Evolutionary conservation across 2,888 invertebrate species (phyloP), one percentile per base, ranked within the genome.

Genomic region (Stenoptilia bipunctidactyla): DNA sequence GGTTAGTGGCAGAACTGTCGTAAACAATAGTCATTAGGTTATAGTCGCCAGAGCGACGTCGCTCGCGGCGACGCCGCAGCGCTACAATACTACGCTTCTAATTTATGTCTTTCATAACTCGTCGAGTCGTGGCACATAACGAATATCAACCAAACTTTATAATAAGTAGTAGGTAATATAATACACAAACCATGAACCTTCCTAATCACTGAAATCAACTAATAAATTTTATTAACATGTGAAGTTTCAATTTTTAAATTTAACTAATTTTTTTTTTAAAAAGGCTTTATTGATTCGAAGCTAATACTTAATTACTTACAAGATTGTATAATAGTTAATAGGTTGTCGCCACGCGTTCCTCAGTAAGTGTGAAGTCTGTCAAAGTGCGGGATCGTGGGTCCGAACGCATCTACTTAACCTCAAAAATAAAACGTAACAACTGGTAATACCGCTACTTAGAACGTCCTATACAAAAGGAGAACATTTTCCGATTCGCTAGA

Each of bases 261-360:
- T 73, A 74, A 76, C 71, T 73, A 74, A 67, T 67, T 70, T 20
- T 20, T 20, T 20, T 20, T 75, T 80, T 73, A 71, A 73, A 80
- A 83, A 79, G 80, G 79, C 79, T 80, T 83, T 80, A 79, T 80
- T 72, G 76, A 79, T 77, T 80, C 67, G 75, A 83, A 83, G 82
- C 83, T 82, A 82, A 82, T 80, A 80, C 80, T 80, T 76, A 82
- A 77, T 80, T 82, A 83, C 74, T 79, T 79, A 80, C 75, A 77
- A 82, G 82, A 79, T 75, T 72, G 82, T 79, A 71, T 75, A 74
- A 73, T 79, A 79, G 71, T 75, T 68, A 62, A 71, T 14, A 14
- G 14, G 63, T 74, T 72, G 69, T 64, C 66, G 68, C 60, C 64
- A 49, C 59, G 52, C 56, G 60, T 52, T 53, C 54, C 53, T 47